Evolutionary conservation across 2,888 invertebrate genomes (phyloP).

Genomic region (Temnothorax ravouxi): DNA sequence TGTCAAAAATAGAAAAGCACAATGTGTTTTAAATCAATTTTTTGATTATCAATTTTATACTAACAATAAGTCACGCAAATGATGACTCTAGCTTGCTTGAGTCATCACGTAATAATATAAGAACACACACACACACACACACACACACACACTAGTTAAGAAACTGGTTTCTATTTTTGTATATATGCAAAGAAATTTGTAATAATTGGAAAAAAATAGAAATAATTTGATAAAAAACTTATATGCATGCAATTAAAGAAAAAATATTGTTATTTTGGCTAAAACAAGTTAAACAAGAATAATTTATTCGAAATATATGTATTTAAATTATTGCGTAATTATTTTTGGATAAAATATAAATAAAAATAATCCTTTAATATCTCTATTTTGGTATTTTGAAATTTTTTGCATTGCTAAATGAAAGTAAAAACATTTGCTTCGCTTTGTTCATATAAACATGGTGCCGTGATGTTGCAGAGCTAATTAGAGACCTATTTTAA

Average conservation of each 20-base stretch:
- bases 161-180: not conserved
- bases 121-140: no score
- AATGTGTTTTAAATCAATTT: not conserved
- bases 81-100: not conserved
- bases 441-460: not conserved
- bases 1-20: not conserved
- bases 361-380: conserved; percentile 2
- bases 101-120: not conserved
- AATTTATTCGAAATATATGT: not conserved
- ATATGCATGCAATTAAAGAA: not conserved
- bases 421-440: conserved; percentile 8
- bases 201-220: conserved; percentile 18
- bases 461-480: not conserved
- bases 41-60: not conserved
- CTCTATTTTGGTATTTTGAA: not conserved
- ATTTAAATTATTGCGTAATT: not conserved
- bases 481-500: conserved; percentile 13
- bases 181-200: conserved; percentile 10
- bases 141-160: no score
- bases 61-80: not conserved
- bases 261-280: not conserved
- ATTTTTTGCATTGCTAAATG: not conserved
- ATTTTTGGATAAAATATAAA: not conserved
- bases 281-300: conserved; percentile 2
- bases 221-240: conserved; percentile 15